Evolutionary conservation across 2,113 vertebrate genomes (phyloP), one percentile per base, ranked within the genome.

Genomic region (Marmota monax): DNA sequence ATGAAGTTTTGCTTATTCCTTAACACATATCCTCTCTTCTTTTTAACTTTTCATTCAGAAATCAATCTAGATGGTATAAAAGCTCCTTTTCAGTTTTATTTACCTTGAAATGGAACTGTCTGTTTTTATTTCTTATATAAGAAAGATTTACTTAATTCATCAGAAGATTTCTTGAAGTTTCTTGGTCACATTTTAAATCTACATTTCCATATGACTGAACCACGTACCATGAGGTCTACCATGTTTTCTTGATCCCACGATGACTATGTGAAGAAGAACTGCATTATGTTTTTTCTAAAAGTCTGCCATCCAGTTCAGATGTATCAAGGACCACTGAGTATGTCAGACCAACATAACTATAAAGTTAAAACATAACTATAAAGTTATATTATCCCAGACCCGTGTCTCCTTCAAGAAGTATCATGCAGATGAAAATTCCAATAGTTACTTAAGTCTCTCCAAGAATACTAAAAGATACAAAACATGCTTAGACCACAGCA

Each of bases 41-140:
- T 83, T 79, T 90, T 79, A 69, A 51, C 32, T 88, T 87, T 83
- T 84, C 78, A 90, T 80, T 72, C 79, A 85, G 17, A 84, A 73
- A 79, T 83, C 76, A 84, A 14, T 70, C 25, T 95, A 91, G 20
- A 58, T 56, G 6, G 22, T n/a, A 84, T 67, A 32, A 88, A 73
- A 84, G 22, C 10, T 67, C 22, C 20, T 11, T 1, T 48, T 88
- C 37, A 63, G 37, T 88, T 94, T 51, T 61, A 20, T 85, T 92
- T 70, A 39, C n/a, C 87, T 88, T 80, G 22, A 93, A 88, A 79
- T 79, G 79, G 27, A 74, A 88, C 29, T 72, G 3, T 37, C 25
- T 85, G 3, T 86, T 92, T 92, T 84, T 45, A 20, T 4, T 90
- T 84, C 18, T n/a, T 56, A 65, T 20, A 37, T 78, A 93, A 74